These are phyloP conservation scores for Symphodus melops DNA, from an alignment of 2,113 vertebrate species.

Conservation along the genomic window DNA sequence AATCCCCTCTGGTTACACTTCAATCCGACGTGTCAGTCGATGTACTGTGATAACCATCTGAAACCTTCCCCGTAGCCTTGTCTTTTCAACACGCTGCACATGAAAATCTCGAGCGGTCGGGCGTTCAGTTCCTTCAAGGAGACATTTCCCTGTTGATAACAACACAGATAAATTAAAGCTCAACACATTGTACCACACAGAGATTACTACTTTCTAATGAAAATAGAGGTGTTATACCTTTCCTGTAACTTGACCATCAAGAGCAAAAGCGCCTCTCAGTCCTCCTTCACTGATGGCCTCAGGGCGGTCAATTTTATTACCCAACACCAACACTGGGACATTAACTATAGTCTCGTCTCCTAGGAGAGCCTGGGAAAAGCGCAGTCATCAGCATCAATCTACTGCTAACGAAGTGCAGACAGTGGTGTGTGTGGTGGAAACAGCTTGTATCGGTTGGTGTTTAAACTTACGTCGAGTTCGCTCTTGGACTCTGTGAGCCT, in stretches of 20 bases:
- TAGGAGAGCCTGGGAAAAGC: constrained; percentile 87
- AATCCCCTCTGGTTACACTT: constrained; percentile 14
- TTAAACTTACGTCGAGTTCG: constrained; percentile 92
- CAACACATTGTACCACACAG: not conserved
- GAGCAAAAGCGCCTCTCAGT: constrained; percentile 90
- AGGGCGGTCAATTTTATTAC: constrained; percentile 96
- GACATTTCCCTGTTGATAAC: constrained; percentile 86
- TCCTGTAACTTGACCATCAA: constrained; percentile 94
- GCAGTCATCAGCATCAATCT: not conserved
- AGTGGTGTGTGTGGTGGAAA: not conserved
- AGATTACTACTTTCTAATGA: not conserved
- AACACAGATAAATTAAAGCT: not conserved
- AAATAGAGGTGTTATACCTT: constrained; percentile 76
- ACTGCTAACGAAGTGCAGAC: not conserved
- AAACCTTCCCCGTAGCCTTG: constrained; percentile 98
- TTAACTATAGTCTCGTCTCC: constrained; percentile 94
- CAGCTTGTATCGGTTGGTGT: not conserved
- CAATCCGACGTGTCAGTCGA: constrained; percentile 85
- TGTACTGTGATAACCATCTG: constrained; percentile 96
- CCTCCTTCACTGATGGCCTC: constrained; percentile 95
- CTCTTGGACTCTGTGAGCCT: constrained; percentile 93
- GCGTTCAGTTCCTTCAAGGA: constrained; percentile 90
- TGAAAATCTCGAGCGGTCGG: constrained; percentile 96
- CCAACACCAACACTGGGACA: constrained; percentile 94
- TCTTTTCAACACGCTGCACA: constrained; percentile 96